A percentile compares a stretch with the other conserved stretches of the same genome.
Conservation (phyloP, 2,113 vertebrate genomes). For the Lichenostomus cassidix region DNA sequence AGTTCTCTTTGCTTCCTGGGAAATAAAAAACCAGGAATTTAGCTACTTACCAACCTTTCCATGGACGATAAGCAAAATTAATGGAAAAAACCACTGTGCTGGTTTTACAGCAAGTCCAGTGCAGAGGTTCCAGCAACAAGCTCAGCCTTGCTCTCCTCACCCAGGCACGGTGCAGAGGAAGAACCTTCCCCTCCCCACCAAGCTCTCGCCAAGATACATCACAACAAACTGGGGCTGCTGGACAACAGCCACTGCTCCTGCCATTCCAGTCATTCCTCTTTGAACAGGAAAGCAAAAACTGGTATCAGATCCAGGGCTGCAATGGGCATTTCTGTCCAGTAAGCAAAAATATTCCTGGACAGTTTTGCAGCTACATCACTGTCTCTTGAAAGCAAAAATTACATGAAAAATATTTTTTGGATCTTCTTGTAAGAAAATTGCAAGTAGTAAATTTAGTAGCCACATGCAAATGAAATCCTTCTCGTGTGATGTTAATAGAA, state of each 20-base stretch:
- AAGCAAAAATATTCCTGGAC: not conserved
- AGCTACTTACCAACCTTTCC: not conserved
- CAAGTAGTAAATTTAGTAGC: not conserved
- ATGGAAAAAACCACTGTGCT: not conserved
- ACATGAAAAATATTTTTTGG: not conserved
- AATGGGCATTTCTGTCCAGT: rapidly evolving
- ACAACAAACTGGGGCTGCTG: rapidly evolving
- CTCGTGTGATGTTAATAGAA: rapidly evolving
- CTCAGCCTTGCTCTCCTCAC: rapidly evolving
- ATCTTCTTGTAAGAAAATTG: not conserved
- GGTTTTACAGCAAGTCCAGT: not conserved
- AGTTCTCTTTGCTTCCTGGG: not conserved
- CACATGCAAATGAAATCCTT: rapidly evolving
- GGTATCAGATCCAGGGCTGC: not conserved
- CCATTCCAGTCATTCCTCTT: rapidly evolving
- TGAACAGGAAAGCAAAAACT: not conserved
- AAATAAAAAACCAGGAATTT: not conserved
- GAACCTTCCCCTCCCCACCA: rapidly evolving
- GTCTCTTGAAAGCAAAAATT: not conserved
- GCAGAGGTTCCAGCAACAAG: not conserved
- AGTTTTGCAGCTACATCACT: not conserved
- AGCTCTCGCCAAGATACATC: rapidly evolving
- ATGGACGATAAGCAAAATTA: not conserved
- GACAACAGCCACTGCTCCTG: not conserved
- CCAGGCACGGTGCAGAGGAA: rapidly evolving